Evolutionary conservation across 2,113 vertebrate genomes (phyloP).

Genomic region (Catagonus wagneri): DNA sequence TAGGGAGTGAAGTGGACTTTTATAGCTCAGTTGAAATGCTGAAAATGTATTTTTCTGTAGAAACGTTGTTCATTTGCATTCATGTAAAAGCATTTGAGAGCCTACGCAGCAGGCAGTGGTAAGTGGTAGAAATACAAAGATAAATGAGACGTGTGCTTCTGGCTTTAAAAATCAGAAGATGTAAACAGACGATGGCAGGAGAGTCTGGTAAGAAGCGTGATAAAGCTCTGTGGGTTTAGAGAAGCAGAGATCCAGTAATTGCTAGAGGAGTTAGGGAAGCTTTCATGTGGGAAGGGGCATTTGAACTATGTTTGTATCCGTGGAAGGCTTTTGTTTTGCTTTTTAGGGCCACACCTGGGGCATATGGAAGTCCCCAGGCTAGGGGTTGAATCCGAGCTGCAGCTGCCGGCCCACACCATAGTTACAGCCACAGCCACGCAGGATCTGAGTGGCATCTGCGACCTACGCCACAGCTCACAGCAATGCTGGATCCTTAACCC

Average conservation of each 20-base stretch:
- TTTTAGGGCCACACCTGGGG: no score
- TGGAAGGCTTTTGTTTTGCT: neutral
- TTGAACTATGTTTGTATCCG: neutral
- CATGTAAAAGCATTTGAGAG: neutral
- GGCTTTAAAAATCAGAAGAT: neutral
- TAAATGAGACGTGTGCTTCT: neutral
- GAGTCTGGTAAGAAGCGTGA: neutral
- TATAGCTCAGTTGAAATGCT: neutral
- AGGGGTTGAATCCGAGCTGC: no score
- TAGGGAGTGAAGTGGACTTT: neutral
- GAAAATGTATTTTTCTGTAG: conserved; percentile 4
- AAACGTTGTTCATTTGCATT: neutral
- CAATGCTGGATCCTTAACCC: no score
- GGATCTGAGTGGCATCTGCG: no score
- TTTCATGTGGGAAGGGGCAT: neutral
- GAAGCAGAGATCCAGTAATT: neutral
- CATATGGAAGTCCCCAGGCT: no score
- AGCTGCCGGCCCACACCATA: no score
- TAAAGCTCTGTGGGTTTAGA: neutral
- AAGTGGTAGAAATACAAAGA: neutral
- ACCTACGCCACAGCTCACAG: no score
- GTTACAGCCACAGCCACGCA: no score
- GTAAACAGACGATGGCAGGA: neutral
- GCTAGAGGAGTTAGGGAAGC: neutral
- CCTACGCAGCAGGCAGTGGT: neutral